Base-by-base conservation (phyloP, 2,888 invertebrate species). In the Laothoe populi region DNA sequence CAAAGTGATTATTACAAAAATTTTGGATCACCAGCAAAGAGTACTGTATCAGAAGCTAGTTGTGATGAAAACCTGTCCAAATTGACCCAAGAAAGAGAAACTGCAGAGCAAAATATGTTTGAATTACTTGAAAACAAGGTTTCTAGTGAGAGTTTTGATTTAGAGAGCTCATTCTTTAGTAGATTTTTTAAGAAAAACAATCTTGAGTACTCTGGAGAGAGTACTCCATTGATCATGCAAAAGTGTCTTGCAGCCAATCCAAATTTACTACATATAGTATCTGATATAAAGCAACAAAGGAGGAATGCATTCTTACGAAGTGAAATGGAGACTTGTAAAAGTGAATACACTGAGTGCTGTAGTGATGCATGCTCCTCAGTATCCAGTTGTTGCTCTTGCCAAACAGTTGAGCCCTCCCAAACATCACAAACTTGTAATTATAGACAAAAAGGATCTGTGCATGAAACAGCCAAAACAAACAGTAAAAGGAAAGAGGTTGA, bases 101-200 rank as follows among this genome's bases (percentile, higher is more conserved):
- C 84, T 1, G 95, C 95, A 38, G 96, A 96, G 76, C 92, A 97
- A 66, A 94, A 94, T 65, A 94, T 96, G 76, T 97, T 97, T 86
- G 97, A 97, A 77, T 81, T 96, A 5, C 85, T 97, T 40, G 97
- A 97, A 85, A 94, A 95, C 73, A 96, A 96, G 82, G 95, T 95
- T 4, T 92, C 94, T 57, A 93, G 94, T 78, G 95, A 96, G 23
- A 96, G 96, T 77, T 96, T 97, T 70, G 95, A 94, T 77, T 93
- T 96, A 66, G 94, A 95, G 59, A 95, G 95, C 44, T 95, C 95
- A 57, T 94, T 95, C 57, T 93, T 95, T 24, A 85, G 90, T 60
- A 91, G 92, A 19, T 93, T 95, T 66, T 75, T 95, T 63, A 87
- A 81, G 66, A 90, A 71, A 65, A 84, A 68, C 63, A 78, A 82